Base-by-base conservation (phyloP, 1,140 invertebrate species). In the Zophobas atratus region DNA sequence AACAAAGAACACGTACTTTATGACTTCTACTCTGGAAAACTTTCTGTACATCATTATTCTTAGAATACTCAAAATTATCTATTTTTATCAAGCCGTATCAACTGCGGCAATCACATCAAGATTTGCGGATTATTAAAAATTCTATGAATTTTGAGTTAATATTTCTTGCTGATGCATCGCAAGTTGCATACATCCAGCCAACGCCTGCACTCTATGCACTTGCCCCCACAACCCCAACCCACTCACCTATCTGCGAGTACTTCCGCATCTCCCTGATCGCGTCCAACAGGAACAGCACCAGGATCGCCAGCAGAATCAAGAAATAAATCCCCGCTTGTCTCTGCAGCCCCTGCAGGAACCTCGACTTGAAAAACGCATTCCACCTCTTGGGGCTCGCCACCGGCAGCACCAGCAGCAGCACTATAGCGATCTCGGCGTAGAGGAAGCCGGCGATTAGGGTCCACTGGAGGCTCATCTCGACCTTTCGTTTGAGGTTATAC, bases 241-340 rank as follows among this genome's bases (percentile, higher is more conserved):
- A 57, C 63, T 79, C 70, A 81, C 92, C 90, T 6, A 87, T 78
- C 48, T 88, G 92, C 0, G 94, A 95, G 86, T 99, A 99, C 87
- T 99, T 99, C 35, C 93, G 89, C 91, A 99, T 98, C 85, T 99
- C 98, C 70, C 98, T 92, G 74, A 99, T 94, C 1, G 98, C 96
- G 89, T 99, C 98, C 88, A 94, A 84, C 55, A 95, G 86, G 80
- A 97, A 95, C 70, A 99, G 85, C 1, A 96, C 90, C 1, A 98
- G 87, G 56, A 98, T 91, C 1, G 92, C 93, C 57, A 99, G 89
- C 33, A 98, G 89, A 32, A 98, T 89, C 75, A 94, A 88, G 86
- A 98, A 98, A 85, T 98, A 98, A 46, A 97, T 89, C 56, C 94
- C 91, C 0, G 96, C 95, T 88, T 98, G 97, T 53, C 90, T 89